Percentiles rank a stretch among this genome's conserved stretches.
Conservation (phyloP, 2,797 vertebrate genomes). For the Sebastiscus albofasciatus region DNA sequence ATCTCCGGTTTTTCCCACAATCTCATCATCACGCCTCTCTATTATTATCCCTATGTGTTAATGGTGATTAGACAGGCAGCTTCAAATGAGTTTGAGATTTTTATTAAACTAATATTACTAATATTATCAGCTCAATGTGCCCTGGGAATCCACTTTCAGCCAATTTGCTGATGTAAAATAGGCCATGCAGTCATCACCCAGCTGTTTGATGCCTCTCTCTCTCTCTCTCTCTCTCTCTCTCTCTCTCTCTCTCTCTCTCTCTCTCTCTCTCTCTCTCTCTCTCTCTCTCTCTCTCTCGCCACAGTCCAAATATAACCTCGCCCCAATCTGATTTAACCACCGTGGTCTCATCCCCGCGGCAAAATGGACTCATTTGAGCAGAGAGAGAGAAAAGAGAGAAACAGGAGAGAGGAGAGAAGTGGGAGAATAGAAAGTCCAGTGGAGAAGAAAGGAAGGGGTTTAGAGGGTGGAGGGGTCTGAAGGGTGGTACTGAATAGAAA, state of each 20-base stretch:
- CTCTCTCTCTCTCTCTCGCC: conserved; percentile 14
- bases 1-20: not conserved
- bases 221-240: conserved; percentile 15
- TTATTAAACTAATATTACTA: conserved; percentile 52
- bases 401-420: conserved; percentile 29
- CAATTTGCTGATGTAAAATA: conserved; percentile 74
- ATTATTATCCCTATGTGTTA: not conserved
- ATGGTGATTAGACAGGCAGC: conserved; percentile 31
- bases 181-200: conserved; percentile 71
- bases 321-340: conserved; percentile 75
- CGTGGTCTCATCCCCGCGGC: conserved; percentile 62
- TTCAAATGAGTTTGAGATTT: conserved; percentile 37
- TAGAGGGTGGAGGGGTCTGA: conserved; percentile 25
- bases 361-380: conserved; percentile 71
- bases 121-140: conserved; percentile 43
- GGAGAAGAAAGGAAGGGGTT: conserved; percentile 43
- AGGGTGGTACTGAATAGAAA: conserved; percentile 51
- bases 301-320: conserved; percentile 79
- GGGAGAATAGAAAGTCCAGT: conserved; percentile 46
- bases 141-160: conserved; percentile 51
- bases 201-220: conserved; percentile 60
- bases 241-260: conserved; percentile 9
- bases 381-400: conserved; percentile 31
- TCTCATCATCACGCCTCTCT: not conserved
- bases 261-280: conserved; percentile 8